Evolutionary conservation across 2,888 invertebrate genomes (phyloP).

Genomic region (Leptarthrus brevirostris): DNA sequence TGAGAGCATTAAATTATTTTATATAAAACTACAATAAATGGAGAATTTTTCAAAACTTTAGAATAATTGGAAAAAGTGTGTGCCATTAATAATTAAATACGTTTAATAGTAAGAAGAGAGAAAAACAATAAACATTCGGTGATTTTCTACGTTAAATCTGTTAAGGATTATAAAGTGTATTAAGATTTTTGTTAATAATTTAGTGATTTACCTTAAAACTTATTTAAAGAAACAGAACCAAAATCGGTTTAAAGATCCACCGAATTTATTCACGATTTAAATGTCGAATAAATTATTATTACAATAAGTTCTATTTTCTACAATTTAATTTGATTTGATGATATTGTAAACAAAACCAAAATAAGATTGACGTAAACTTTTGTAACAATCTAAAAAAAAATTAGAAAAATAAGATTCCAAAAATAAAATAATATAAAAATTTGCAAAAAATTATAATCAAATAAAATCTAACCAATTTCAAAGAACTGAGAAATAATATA

Average conservation of each 20-base stretch:
- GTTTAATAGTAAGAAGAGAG: not conserved
- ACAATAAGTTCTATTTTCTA: not conserved
- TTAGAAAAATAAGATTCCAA: slow-evolving; percentile 16
- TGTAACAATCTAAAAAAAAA: slow-evolving; percentile 7
- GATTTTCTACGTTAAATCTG: not conserved
- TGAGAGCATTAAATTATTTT: too few relatives aligned
- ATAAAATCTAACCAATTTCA: slow-evolving; percentile 12
- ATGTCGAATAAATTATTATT: slow-evolving; percentile 1
- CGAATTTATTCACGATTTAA: slow-evolving; percentile 30
- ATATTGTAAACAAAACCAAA: not conserved
- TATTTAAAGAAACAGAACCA: not conserved
- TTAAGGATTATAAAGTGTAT: not conserved
- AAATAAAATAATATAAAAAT: not conserved
- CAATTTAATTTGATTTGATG: not conserved
- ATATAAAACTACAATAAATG: too few relatives aligned
- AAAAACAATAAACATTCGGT: not conserved
- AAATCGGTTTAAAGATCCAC: slow-evolving; percentile 31
- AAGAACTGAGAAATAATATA: slow-evolving; percentile 22
- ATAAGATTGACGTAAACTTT: slow-evolving; percentile 5
- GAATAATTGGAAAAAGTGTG: not conserved
- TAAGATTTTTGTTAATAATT: not conserved
- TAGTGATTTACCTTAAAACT: not conserved
- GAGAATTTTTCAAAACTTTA: not conserved
- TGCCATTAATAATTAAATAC: not conserved
- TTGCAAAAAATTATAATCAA: not conserved